phyloP scores from a whole-genome alignment of 2,888 invertebrate species.

The Chymomyza caudatula region DNA sequence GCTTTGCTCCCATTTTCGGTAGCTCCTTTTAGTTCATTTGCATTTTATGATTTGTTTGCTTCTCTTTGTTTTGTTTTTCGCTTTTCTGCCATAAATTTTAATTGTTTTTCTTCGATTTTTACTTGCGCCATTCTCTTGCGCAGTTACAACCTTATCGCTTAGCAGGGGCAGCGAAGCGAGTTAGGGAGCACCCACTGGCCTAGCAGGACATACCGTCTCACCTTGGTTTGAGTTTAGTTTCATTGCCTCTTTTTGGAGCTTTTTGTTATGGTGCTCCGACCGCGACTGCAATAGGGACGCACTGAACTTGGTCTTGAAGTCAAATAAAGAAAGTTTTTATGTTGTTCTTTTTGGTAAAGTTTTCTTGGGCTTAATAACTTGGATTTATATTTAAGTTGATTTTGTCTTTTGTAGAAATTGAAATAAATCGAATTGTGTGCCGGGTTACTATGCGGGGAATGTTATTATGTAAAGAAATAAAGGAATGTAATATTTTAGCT shows the following conservation, averaged over 20 bases:
- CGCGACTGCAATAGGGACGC: not conserved
- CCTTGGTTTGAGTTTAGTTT: constrained; percentile 12
- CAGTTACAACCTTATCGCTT: not conserved
- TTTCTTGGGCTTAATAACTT: constrained; percentile 49
- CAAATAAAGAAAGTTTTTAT: constrained; percentile 42
- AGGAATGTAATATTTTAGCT: no score
- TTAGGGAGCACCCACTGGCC: not conserved
- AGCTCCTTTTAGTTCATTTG: constrained; percentile 44
- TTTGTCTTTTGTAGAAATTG: constrained; percentile 28
- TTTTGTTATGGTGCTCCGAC: not conserved
- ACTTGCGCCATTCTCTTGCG: constrained; percentile 36
- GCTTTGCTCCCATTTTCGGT: constrained; percentile 3
- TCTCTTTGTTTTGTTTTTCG: constrained; percentile 38
- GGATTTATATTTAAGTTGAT: constrained; percentile 40
- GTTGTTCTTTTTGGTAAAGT: constrained; percentile 26
- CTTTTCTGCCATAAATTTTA: constrained; percentile 60
- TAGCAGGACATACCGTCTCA: constrained; percentile 1
- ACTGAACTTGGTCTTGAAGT: constrained; percentile 54
- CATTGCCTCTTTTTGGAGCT: not conserved
- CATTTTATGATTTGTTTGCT: constrained; percentile 69
- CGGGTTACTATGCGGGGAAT: no score
- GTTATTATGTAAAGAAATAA: no score
- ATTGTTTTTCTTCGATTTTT: constrained; percentile 70
- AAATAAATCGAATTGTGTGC: constrained; percentile 36
- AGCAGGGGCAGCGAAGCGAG: not conserved